These are phyloP conservation scores for Gari tellinella DNA, from an alignment of 2,888 invertebrate species.

Conservation along the genomic window DNA sequence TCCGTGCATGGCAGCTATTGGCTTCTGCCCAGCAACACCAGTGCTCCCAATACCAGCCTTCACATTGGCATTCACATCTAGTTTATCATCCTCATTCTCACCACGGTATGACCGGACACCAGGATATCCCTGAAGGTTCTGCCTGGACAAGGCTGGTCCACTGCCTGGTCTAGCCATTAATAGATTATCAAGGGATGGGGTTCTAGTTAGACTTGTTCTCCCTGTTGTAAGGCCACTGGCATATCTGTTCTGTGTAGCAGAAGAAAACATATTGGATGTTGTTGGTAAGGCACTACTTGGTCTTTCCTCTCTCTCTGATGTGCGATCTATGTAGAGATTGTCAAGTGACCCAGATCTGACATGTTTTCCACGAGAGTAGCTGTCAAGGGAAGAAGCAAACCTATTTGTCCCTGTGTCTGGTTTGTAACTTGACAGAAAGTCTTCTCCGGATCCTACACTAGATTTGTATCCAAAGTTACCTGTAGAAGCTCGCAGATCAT, in stretches of 20 bases:
- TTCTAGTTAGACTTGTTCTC: slow-evolving; percentile 53
- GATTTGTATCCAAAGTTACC: too few relatives aligned
- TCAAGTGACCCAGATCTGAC: slow-evolving; percentile 56
- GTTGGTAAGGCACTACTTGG: slow-evolving; percentile 50
- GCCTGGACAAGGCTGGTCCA: slow-evolving; percentile 33
- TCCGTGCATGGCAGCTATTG: slow-evolving; percentile 39
- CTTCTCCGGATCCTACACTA: not conserved
- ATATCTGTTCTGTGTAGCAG: slow-evolving; percentile 40
- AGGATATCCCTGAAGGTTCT: slow-evolving; percentile 36
- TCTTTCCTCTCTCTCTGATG: slow-evolving; percentile 26
- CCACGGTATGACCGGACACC: slow-evolving; percentile 34
- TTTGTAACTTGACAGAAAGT: slow-evolving; percentile 39
- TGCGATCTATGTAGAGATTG: slow-evolving; percentile 36
- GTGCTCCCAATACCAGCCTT: slow-evolving; percentile 13
- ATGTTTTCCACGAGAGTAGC: slow-evolving; percentile 52
- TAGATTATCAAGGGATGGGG: slow-evolving; percentile 68
- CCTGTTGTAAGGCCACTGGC: slow-evolving; percentile 49
- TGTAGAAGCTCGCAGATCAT: not conserved
- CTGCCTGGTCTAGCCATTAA: slow-evolving; percentile 50
- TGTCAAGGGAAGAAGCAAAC: slow-evolving; percentile 47
- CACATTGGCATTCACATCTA: slow-evolving; percentile 41
- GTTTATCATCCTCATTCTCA: slow-evolving; percentile 46
- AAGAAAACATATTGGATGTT: slow-evolving; percentile 49
- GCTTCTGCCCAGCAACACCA: slow-evolving; percentile 11
- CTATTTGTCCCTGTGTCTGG: slow-evolving; percentile 36